Evolutionary conservation across 1,140 invertebrate species (phyloP).

Genomic region (Halotydeus destructor): DNA sequence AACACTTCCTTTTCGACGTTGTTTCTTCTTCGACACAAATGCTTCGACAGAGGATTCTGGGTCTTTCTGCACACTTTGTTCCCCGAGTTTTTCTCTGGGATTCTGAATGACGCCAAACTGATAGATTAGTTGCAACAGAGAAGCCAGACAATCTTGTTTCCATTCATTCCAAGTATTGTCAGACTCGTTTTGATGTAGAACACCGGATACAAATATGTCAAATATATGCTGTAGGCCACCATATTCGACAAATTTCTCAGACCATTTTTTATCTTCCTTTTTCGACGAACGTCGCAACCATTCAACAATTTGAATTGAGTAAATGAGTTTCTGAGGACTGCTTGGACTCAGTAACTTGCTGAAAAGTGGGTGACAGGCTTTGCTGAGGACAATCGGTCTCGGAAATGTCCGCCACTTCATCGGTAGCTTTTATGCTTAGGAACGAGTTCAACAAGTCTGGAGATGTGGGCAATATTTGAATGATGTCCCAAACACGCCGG

Average conservation of each 20-base stretch:
- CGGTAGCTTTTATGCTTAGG: slow-evolving; percentile 10
- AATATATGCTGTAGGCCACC: slow-evolving; percentile 68
- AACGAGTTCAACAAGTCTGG: slow-evolving; percentile 61
- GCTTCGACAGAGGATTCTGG: background rate
- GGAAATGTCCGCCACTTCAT: background rate
- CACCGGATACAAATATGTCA: slow-evolving; percentile 72
- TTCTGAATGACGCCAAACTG: slow-evolving; percentile 43
- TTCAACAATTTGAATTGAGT: slow-evolving; percentile 77
- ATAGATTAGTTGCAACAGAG: slow-evolving; percentile 50
- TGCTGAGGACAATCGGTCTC: no score
- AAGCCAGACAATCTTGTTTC: slow-evolving; percentile 78
- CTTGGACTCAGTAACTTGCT: slow-evolving; percentile 54
- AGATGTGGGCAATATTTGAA: slow-evolving; percentile 71
- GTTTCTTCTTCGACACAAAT: slow-evolving; percentile 23
- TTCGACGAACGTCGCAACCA: slow-evolving; percentile 26
- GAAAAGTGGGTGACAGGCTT: slow-evolving; percentile 2
- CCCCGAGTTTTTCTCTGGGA: background rate
- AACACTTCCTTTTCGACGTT: slow-evolving; percentile 20
- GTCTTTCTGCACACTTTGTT: background rate
- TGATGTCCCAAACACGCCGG: slow-evolving; percentile 72
- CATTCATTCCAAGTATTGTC: slow-evolving; percentile 36
- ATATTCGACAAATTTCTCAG: slow-evolving; percentile 47
- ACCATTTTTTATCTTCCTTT: slow-evolving; percentile 16
- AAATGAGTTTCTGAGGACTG: slow-evolving; percentile 81
- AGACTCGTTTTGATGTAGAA: slow-evolving; percentile 26